Evolutionary conservation across 1,140 invertebrate species (phyloP).

Genomic region (Tribolium castaneum): DNA sequence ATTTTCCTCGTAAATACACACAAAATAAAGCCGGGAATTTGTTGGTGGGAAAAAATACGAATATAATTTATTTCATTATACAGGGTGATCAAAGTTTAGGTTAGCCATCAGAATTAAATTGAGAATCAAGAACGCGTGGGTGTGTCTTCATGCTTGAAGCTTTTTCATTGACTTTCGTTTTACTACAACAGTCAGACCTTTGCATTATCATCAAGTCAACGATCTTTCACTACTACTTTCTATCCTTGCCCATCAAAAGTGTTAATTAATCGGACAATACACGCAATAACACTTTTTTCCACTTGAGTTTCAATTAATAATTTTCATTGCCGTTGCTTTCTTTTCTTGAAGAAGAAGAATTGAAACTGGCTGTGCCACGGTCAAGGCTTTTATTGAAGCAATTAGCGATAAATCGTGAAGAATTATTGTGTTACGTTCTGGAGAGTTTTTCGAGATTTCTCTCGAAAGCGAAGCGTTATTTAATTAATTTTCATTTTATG

Average conservation of each 20-base stretch:
- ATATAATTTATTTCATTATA: too few relatives aligned
- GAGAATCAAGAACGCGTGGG: neutral
- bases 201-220: slow-evolving; percentile 25
- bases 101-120: too few relatives aligned
- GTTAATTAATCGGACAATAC: neutral
- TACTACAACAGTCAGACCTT: slow-evolving; percentile 10
- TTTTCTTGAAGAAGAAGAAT: neutral
- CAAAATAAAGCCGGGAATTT: too few relatives aligned
- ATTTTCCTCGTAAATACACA: too few relatives aligned
- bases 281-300: neutral
- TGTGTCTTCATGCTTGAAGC: neutral
- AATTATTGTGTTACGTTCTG: neutral
- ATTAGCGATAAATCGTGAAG: neutral
- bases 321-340: neutral
- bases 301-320: neutral
- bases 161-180: slow-evolving; percentile 24
- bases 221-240: slow-evolving; percentile 6
- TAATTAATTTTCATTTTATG: neutral
- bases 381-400: neutral
- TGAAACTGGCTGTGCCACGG: neutral
- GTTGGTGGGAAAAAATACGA: too few relatives aligned
- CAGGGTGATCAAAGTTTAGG: too few relatives aligned
- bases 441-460: neutral
- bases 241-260: neutral
- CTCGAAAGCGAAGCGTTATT: neutral